phyloP scores from a whole-genome alignment of 2,888 invertebrate genomes.

The Urechis unicinctus region DNA sequence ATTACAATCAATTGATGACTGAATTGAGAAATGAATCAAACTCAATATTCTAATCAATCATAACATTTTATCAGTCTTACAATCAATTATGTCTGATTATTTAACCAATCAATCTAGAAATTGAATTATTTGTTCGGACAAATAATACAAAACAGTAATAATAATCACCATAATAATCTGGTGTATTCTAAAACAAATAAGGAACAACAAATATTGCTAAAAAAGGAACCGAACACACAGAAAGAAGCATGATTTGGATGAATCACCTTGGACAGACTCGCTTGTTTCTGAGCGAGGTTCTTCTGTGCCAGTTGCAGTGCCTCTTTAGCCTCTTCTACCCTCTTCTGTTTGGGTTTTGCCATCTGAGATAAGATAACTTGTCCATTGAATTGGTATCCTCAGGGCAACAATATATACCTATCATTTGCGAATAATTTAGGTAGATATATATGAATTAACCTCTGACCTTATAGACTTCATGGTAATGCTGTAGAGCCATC shows the following conservation, averaged over 20 bases:
- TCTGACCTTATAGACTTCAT: conserved; percentile 46
- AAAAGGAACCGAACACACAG: too few relatives aligned
- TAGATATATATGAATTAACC: background rate
- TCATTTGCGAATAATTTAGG: too few relatives aligned
- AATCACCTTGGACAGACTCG: conserved; percentile 43
- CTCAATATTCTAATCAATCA: background rate
- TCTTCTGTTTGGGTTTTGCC: conserved; percentile 49
- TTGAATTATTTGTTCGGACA: too few relatives aligned
- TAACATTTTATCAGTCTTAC: too few relatives aligned
- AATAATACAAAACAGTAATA: too few relatives aligned
- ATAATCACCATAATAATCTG: too few relatives aligned
- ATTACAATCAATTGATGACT: background rate
- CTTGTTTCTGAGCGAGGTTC: conserved; percentile 44
- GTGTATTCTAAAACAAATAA: too few relatives aligned
- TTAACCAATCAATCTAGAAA: too few relatives aligned
- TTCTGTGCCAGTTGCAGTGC: conserved; percentile 43
- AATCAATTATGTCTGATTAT: too few relatives aligned
- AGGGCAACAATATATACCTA: too few relatives aligned
- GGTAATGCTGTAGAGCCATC: conserved; percentile 46
- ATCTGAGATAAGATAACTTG: conserved; percentile 28
- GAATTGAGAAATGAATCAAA: background rate
- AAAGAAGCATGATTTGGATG: too few relatives aligned
- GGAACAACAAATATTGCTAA: too few relatives aligned
- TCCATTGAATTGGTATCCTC: background rate
- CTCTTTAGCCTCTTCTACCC: conserved; percentile 47